A percentile compares a stretch with the other conserved stretches of the same genome.
Evolutionary conservation across 2,888 invertebrate genomes (phyloP).

Genomic region (Laspeyria flexula): DNA sequence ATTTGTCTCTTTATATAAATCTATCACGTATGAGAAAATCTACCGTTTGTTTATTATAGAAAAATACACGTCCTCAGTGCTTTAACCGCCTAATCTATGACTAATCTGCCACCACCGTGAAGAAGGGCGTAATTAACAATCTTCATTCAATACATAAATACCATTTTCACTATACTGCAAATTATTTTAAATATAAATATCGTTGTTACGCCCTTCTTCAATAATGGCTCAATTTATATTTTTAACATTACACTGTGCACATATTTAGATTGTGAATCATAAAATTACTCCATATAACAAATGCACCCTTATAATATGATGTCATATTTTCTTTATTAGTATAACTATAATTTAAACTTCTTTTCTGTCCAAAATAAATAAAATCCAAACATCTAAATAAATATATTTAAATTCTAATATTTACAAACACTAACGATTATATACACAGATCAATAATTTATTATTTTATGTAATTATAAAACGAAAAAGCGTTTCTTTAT

Average conservation of each 20-base stretch:
- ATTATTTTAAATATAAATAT: constrained; percentile 23
- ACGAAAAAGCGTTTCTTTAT: constrained; percentile 63
- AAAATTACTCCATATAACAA: constrained; percentile 61
- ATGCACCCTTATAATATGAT: constrained; percentile 60
- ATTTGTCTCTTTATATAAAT: constrained; percentile 53
- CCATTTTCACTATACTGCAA: constrained; percentile 29
- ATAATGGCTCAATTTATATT: constrained; percentile 26
- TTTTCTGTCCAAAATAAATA: constrained; percentile 57
- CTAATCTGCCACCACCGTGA: constrained; percentile 41
- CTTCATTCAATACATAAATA: constrained; percentile 26
- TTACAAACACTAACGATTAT: constrained; percentile 80
- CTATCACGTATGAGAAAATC: constrained; percentile 62
- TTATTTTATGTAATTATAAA: constrained; percentile 49
- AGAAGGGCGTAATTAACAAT: constrained; percentile 24
- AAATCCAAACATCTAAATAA: constrained; percentile 64
- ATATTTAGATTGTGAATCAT: constrained; percentile 56
- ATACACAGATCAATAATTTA: constrained; percentile 82
- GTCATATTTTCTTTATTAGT: constrained; percentile 46
- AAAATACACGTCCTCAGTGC: constrained; percentile 85
- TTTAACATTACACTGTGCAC: constrained; percentile 64
- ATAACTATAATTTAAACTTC: constrained; percentile 55
- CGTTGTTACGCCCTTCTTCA: constrained; percentile 32
- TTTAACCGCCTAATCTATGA: constrained; percentile 68
- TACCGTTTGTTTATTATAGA: constrained; percentile 72
- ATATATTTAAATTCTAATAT: constrained; percentile 74